These are phyloP conservation scores for Phataginus tricuspis DNA, from an alignment of 2,797 vertebrate species.

Conservation along the genomic window DNA sequence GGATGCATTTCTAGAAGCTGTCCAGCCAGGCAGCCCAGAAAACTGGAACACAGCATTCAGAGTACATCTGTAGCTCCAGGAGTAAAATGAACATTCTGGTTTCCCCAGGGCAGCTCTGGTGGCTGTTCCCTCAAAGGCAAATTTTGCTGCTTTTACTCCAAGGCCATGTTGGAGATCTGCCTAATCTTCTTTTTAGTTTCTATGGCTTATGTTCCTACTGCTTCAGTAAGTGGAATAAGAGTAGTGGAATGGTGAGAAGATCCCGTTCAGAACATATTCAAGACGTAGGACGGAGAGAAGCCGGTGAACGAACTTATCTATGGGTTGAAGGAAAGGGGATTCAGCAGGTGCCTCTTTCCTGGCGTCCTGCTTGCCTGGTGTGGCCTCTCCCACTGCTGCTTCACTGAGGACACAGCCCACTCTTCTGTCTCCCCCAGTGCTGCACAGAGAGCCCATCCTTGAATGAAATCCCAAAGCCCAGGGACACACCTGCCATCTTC, in stretches of 20 bases:
- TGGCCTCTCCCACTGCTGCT: not conserved
- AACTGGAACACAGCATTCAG: not conserved
- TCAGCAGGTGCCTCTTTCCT: not conserved
- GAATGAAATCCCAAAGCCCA: not conserved
- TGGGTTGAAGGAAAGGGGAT: not conserved
- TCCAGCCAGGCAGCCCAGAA: not conserved
- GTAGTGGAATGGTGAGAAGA: not conserved
- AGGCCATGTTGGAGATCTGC: not conserved
- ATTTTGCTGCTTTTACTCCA: not conserved
- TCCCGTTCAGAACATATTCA: not conserved
- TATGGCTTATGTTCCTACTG: not conserved
- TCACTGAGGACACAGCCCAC: not conserved
- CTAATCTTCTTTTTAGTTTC: not conserved
- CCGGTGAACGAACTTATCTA: not conserved
- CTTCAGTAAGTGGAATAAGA: not conserved
- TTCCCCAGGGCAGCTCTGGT: too few species aligned
- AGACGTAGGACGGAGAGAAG: not conserved
- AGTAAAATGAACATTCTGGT: not conserved
- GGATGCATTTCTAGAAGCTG: not conserved
- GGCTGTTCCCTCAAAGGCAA: not conserved
- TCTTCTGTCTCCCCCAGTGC: not conserved
- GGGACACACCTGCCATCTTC: not conserved
- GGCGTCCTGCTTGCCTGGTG: not conserved
- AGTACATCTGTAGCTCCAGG: not conserved
- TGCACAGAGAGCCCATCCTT: not conserved